These are phyloP conservation scores for Upupa epops DNA, from an alignment of 2,113 vertebrate species.

Conservation along the genomic window DNA sequence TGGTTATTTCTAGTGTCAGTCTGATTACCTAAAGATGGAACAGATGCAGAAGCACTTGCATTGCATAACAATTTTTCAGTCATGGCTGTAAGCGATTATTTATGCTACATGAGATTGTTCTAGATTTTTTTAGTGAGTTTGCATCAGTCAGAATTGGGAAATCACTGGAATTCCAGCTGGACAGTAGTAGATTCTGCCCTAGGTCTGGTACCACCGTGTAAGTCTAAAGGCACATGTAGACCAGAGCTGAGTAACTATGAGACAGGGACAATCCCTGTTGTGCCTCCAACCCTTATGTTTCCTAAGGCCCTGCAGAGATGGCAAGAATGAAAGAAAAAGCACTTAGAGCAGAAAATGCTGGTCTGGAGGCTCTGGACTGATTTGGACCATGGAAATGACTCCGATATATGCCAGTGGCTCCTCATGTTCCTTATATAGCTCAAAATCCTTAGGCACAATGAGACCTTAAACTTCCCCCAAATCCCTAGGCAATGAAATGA, in stretches of 20 bases:
- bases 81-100: not conserved
- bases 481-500: constrained; percentile 13
- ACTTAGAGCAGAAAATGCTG: not conserved
- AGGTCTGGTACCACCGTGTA: not conserved
- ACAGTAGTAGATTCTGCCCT: not conserved
- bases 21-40: not conserved
- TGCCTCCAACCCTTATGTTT: not conserved
- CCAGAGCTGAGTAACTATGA: not conserved
- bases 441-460: not conserved
- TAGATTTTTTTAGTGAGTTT: not conserved
- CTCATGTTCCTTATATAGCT: not conserved
- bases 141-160: not conserved
- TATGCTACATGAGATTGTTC: not conserved
- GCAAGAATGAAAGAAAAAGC: not conserved
- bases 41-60: not conserved
- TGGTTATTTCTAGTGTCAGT: not conserved
- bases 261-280: not conserved
- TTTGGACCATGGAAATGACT: not conserved
- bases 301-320: not conserved
- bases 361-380: not conserved
- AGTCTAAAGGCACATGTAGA: not conserved
- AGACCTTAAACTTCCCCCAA: not conserved
- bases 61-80: not conserved
- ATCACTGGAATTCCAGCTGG: not conserved
- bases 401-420: not conserved